Conservation (phyloP, 2,888 invertebrate genomes). For the Melipona bicolor region DNA sequence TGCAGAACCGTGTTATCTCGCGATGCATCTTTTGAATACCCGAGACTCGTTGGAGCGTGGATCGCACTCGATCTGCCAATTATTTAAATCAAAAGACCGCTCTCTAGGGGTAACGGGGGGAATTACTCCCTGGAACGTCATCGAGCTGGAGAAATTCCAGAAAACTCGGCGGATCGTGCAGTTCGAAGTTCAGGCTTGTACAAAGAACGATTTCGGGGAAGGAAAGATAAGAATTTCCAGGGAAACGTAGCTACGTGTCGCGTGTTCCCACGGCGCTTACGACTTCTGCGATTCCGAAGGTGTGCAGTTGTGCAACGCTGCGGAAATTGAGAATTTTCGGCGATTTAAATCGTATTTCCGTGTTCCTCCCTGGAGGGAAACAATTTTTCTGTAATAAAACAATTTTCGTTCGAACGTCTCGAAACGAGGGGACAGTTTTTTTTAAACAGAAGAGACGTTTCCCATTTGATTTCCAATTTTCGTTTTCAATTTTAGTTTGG, state of each 20-base stretch:
- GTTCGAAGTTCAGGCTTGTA: slow-evolving; percentile 17
- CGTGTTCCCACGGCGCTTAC: background rate
- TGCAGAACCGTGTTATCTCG: background rate
- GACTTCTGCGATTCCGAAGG: background rate
- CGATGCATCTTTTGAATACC: slow-evolving; percentile 3
- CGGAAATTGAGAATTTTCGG: background rate
- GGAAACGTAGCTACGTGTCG: slow-evolving; percentile 1
- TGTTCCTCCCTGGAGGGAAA: too few relatives aligned
- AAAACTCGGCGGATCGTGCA: background rate
- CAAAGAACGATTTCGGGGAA: slow-evolving; percentile 25
- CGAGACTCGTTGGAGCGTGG: background rate
- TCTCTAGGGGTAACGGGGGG: too few relatives aligned
- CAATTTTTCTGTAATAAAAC: too few relatives aligned
- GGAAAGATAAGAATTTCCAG: slow-evolving; percentile 42
- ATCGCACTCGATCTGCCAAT: slow-evolving; percentile 23
- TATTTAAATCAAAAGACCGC: slow-evolving; percentile 35
- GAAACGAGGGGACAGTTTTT: too few relatives aligned
- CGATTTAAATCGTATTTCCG: too few relatives aligned
- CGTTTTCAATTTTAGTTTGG: too few relatives aligned
- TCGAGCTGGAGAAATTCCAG: background rate
- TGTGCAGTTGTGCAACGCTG: too few relatives aligned
- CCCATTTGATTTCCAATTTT: too few relatives aligned
- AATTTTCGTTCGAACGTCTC: too few relatives aligned
- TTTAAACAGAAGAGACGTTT: too few relatives aligned
- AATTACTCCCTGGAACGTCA: background rate